Percentiles rank a stretch among this genome's conserved stretches.
These are phyloP conservation scores for Endotricha flammealis DNA, from an alignment of 2,888 invertebrate genomes.

Conservation along the genomic window DNA sequence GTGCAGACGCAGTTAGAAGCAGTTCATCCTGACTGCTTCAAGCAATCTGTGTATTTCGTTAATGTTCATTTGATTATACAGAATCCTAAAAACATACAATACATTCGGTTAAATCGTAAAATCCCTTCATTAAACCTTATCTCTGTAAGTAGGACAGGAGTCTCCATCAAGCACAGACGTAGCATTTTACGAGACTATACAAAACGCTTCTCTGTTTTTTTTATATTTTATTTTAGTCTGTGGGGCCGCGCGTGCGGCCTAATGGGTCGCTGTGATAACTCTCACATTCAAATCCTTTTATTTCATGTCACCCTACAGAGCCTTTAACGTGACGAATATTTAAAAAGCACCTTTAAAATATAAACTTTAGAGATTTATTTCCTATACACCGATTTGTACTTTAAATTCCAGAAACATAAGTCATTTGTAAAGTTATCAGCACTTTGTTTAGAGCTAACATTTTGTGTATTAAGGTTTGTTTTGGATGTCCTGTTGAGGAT, in stretches of 20 bases:
- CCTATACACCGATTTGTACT: constrained; percentile 27
- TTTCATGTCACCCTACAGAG: constrained; percentile 57
- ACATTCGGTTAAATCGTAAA: constrained; percentile 11
- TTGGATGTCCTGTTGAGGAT: constrained; percentile 45
- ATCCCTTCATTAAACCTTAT: constrained; percentile 27
- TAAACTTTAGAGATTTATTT: constrained; percentile 24
- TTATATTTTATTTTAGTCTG: constrained; percentile 45
- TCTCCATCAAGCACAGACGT: constrained; percentile 44
- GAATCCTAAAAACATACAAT: no score
- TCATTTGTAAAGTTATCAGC: constrained; percentile 76
- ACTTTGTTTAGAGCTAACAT: constrained; percentile 73
- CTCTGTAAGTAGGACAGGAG: constrained; percentile 58
- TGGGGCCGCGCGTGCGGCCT: constrained; percentile 72
- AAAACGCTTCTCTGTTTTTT: constrained; percentile 37
- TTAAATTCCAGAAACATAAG: constrained; percentile 73
- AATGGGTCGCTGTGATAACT: constrained; percentile 76
- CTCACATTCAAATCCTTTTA: constrained; percentile 74
- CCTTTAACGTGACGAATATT: constrained; percentile 11
- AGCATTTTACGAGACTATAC: constrained; percentile 54
- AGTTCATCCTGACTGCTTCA: no score
- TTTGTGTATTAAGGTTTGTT: constrained; percentile 58
- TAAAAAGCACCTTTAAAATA: constrained; percentile 29
- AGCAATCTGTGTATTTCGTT: no score
- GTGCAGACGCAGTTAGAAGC: no score
- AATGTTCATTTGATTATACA: no score